A percentile compares a stretch with the other conserved stretches of the same genome.
Conservation (phyloP, 1,140 invertebrate species). For the Drosophila lacteicornis region DNA sequence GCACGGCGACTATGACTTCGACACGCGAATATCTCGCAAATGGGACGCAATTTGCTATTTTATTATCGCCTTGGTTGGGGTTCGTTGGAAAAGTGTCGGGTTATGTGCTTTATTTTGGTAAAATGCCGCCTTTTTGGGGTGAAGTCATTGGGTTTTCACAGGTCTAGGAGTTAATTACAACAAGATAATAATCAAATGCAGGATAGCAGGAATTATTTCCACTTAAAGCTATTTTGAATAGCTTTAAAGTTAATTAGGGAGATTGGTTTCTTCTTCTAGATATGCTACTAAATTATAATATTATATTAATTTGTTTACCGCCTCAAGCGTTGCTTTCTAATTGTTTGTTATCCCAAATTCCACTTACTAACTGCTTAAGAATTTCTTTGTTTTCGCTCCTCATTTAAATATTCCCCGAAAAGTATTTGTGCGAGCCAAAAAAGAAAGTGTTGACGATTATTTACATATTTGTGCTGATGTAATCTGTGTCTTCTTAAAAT, state of each 20-base stretch:
- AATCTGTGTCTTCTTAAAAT: constrained; percentile 5
- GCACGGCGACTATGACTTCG: constrained; percentile 11
- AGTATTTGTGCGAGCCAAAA: neutral
- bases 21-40: constrained; percentile 44
- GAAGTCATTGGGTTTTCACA: constrained; percentile 13
- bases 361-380: neutral
- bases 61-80: constrained; percentile 2
- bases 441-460: constrained; percentile 10
- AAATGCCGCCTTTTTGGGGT: neutral
- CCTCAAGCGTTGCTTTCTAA: neutral
- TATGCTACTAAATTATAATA: neutral
- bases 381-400: neutral
- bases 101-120: neutral
- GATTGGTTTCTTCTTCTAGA: neutral
- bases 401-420: constrained; percentile 2
- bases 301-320: neutral
- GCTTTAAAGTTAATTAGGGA: neutral
- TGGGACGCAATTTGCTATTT: constrained; percentile 32
- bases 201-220: no score
- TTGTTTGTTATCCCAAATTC: neutral
- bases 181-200: no score
- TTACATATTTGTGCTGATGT: constrained; percentile 34
- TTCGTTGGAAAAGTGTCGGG: constrained; percentile 8
- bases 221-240: no score
- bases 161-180: neutral